Evolutionary conservation across 2,888 invertebrate species (phyloP), one percentile per base, ranked within the genome.

Genomic region (Leucoma salicis): DNA sequence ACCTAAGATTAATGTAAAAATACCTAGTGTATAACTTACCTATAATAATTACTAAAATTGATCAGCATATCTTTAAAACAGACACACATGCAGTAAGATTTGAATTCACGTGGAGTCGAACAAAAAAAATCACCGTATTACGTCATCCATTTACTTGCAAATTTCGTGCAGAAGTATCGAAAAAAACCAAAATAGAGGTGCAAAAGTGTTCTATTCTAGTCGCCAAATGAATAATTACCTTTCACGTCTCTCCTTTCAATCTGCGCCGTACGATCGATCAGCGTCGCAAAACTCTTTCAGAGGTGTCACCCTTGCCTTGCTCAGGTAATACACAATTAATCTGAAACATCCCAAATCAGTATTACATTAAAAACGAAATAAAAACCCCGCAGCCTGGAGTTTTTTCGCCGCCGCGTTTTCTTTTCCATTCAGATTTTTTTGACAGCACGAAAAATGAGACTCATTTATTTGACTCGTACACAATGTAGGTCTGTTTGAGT

Each of bases 391-490:
- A 72, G 82, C 79, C 81, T 74, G 83, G 73, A 73, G 82, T 83
- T 87, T 87, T 87, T 88, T 87, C 82, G 77, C 79, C 63, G 75
- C 67, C 72, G 77, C 83, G 86, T 86, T 88, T 88, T 86, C 87
- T 86, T 88, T 84, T 81, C 82, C 87, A 88, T 89, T 89, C 88
- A 88, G 86, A 85, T 89, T 89, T 89, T 90, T 90, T 90, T 90
- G 90, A 90, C 90, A 90, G 81, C 75, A 84, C 87, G 90, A 90
- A 83, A 90, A 90, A 90, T 90, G 85, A 88, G 78, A 66, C 75
- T 87, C 90, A 90, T 90, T 90, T 90, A 90, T 90, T 89, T 86
- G 88, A 87, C 84, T 89, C 90, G 87, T 85, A 89, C 87, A 90
- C 90, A 90, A 90, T 90, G 89, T 90, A 84, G 84, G 85, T 82